A percentile compares a stretch with the other conserved stretches of the same genome.
Evolutionary conservation across 2,797 vertebrate genomes (phyloP).

Genomic region (Brachyrhaphis roseni): DNA sequence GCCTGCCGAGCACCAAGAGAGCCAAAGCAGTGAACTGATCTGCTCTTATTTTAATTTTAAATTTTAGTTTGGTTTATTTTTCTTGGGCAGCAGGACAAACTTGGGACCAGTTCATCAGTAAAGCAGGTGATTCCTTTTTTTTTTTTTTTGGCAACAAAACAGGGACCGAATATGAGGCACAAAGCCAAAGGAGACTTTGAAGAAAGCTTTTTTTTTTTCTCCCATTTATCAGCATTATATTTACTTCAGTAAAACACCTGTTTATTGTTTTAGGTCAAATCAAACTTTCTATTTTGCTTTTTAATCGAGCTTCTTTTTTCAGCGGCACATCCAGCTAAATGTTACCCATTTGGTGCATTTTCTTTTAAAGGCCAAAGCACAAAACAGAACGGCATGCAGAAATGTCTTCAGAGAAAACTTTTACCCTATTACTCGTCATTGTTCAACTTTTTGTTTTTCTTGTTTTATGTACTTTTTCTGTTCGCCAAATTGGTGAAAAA

Average conservation of each 20-base stretch:
- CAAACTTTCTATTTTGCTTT: slow-evolving; percentile 44
- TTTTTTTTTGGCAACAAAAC: slow-evolving; percentile 11
- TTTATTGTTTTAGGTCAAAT: slow-evolving; percentile 66
- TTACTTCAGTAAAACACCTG: slow-evolving; percentile 60
- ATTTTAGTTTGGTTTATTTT: neutral
- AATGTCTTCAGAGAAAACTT: slow-evolving; percentile 59
- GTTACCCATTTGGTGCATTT: slow-evolving; percentile 59
- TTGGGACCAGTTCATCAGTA: slow-evolving; percentile 42
- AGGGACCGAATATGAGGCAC: slow-evolving; percentile 50
- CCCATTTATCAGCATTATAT: slow-evolving; percentile 59
- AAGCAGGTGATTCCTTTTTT: slow-evolving; percentile 38
- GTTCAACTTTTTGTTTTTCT: slow-evolving; percentile 39
- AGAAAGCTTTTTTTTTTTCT: slow-evolving; percentile 48
- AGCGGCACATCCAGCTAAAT: slow-evolving; percentile 62
- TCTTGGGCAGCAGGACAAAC: slow-evolving; percentile 43
- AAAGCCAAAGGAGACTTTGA: slow-evolving; percentile 50
- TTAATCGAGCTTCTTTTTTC: slow-evolving; percentile 50
- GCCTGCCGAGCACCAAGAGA: slow-evolving; percentile 35
- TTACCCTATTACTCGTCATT: slow-evolving; percentile 44
- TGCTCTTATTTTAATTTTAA: slow-evolving; percentile 48
- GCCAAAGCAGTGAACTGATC: slow-evolving; percentile 37
- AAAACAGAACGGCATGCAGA: slow-evolving; percentile 72
- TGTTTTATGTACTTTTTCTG: slow-evolving; percentile 46
- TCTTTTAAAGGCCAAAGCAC: slow-evolving; percentile 83
- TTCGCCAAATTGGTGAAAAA: slow-evolving; percentile 51